Evolutionary conservation across 1,140 invertebrate genomes (phyloP).

Genomic region (Caerostris extrusa): DNA sequence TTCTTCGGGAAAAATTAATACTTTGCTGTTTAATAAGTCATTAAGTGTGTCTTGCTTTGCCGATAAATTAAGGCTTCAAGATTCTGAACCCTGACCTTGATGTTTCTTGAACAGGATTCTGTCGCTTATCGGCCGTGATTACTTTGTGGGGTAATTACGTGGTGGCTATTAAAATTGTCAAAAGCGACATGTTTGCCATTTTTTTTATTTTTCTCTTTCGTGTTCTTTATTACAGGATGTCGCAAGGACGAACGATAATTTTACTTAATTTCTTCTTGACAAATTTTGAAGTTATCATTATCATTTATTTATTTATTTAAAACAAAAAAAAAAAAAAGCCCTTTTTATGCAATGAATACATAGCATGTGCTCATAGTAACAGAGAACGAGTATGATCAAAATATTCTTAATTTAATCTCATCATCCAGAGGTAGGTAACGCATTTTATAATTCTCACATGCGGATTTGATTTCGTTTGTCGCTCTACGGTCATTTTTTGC

Average conservation of each 20-base stretch:
- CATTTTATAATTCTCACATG: too few species aligned
- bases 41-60: constrained; percentile 38
- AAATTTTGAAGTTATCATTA: too few species aligned
- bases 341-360: too few species aligned
- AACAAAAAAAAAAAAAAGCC: too few species aligned
- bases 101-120: not conserved
- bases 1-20: constrained; percentile 52
- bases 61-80: constrained; percentile 27
- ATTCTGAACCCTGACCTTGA: constrained; percentile 59
- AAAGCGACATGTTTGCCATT: constrained; percentile 1
- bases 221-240: constrained; percentile 19
- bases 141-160: constrained; percentile 16
- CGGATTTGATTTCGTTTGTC: too few species aligned
- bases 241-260: not conserved
- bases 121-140: not conserved
- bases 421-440: too few species aligned
- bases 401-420: too few species aligned
- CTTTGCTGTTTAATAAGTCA: constrained; percentile 56
- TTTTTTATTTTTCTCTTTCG: not conserved
- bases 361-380: too few species aligned
- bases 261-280: too few species aligned
- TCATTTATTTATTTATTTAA: too few species aligned
- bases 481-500: too few species aligned
- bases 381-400: too few species aligned
- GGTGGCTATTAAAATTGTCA: constrained; percentile 36